These are phyloP conservation scores for Aphelenchoides avenae DNA, from an alignment of 1,140 invertebrate genomes.

Conservation along the genomic window DNA sequence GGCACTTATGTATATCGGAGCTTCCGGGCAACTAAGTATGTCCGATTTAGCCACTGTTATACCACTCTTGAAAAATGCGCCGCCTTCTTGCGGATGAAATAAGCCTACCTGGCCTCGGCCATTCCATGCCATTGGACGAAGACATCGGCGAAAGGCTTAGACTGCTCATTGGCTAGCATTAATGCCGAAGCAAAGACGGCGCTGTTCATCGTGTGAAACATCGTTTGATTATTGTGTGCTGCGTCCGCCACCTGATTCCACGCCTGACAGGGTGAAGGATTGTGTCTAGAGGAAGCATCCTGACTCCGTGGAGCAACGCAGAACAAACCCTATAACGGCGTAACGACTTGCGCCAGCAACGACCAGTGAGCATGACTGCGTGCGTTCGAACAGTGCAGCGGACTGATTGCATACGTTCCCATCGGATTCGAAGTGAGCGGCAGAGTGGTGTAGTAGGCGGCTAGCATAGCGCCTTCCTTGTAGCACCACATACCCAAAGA, in stretches of 20 bases:
- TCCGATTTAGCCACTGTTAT: background rate
- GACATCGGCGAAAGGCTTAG: background rate
- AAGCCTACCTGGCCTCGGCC: constrained; percentile 18
- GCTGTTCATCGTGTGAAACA: constrained; percentile 16
- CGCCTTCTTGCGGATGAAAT: no score
- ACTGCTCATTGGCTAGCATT: background rate
- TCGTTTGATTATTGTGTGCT: constrained; percentile 13
- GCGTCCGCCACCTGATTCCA: constrained; percentile 8
- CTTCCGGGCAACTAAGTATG: constrained; percentile 1
- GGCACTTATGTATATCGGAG: constrained; percentile 26
- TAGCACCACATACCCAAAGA: constrained; percentile 14
- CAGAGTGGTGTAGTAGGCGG: constrained; percentile 9
- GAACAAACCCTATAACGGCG: constrained; percentile 13
- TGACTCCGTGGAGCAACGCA: no score
- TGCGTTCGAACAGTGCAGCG: constrained; percentile 3
- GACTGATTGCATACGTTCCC: constrained; percentile 9
- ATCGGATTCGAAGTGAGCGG: constrained; percentile 17
- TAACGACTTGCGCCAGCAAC: constrained; percentile 20
- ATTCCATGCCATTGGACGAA: constrained; percentile 26
- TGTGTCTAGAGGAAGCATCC: no score
- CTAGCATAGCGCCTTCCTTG: background rate
- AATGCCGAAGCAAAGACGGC: constrained; percentile 1
- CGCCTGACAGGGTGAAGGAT: constrained; percentile 1
- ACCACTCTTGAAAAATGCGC: no score
- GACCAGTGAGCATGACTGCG: constrained; percentile 8